Evolutionary conservation across 2,113 vertebrate genomes (phyloP).

Genomic region (Arizona elegans): DNA sequence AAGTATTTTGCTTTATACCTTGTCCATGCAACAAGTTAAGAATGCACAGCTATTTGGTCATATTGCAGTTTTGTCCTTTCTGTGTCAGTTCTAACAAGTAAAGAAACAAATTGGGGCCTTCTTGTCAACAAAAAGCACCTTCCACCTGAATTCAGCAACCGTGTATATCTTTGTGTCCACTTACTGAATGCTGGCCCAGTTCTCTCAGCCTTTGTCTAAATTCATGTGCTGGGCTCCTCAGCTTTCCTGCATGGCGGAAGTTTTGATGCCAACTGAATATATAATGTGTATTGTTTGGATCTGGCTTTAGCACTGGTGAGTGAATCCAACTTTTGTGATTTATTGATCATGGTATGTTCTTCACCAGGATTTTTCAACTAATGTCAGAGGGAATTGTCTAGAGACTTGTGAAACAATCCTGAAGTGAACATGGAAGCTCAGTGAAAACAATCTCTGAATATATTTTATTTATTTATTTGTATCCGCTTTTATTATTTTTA

Average conservation of each 20-base stretch:
- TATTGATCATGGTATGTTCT: not conserved
- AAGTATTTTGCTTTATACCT: not conserved
- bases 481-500: not conserved
- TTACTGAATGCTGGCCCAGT: not conserved
- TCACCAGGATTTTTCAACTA: not conserved
- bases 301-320: not conserved
- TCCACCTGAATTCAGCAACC: not conserved
- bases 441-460: not conserved
- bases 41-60: not conserved
- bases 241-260: not conserved
- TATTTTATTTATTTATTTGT: not conserved
- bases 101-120: not conserved
- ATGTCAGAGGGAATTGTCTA: not conserved
- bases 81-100: not conserved
- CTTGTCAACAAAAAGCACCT: not conserved
- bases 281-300: not conserved
- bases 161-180: not conserved
- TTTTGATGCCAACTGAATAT: not conserved
- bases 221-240: not conserved
- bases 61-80: not conserved
- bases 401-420: not conserved
- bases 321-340: not conserved
- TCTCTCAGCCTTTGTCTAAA: not conserved
- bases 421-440: not conserved
- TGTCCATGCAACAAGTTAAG: not conserved